These are phyloP conservation scores for Ostrea edulis DNA, from an alignment of 1,140 invertebrate species.

Conservation along the genomic window DNA sequence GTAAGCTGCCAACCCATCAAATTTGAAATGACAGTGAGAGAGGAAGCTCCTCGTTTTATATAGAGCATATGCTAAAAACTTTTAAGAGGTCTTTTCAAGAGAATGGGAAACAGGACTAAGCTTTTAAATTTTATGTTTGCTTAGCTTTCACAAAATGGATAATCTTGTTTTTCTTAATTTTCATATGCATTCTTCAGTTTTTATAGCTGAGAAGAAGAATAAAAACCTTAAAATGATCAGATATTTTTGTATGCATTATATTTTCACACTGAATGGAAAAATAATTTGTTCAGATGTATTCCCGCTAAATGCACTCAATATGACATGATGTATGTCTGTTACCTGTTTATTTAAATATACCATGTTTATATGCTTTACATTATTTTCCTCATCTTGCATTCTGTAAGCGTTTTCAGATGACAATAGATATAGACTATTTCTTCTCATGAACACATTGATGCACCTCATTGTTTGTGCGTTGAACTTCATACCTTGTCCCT, in stretches of 20 bases:
- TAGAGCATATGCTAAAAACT: slow-evolving; percentile 1
- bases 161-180: slow-evolving; percentile 26
- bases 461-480: background rate
- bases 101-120: background rate
- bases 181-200: background rate
- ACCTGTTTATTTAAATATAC: background rate
- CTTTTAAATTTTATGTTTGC: slow-evolving; percentile 36
- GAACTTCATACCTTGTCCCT: background rate
- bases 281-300: background rate
- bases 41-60: slow-evolving; percentile 18
- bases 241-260: background rate
- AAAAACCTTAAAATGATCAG: background rate
- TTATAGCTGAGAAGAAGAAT: background rate
- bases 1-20: slow-evolving; percentile 16
- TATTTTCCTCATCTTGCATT: no score
- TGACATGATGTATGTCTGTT: background rate
- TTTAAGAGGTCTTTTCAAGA: background rate
- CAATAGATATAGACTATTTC: background rate
- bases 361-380: no score
- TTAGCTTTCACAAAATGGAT: slow-evolving; percentile 17
- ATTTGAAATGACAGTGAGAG: slow-evolving; percentile 11
- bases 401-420: no score
- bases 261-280: background rate
- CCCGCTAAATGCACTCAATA: background rate
- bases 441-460: background rate